A percentile compares a stretch with the other conserved stretches of the same genome.
phyloP scores from a whole-genome alignment of 2,113 vertebrate species.

The Indicator maculatus region DNA sequence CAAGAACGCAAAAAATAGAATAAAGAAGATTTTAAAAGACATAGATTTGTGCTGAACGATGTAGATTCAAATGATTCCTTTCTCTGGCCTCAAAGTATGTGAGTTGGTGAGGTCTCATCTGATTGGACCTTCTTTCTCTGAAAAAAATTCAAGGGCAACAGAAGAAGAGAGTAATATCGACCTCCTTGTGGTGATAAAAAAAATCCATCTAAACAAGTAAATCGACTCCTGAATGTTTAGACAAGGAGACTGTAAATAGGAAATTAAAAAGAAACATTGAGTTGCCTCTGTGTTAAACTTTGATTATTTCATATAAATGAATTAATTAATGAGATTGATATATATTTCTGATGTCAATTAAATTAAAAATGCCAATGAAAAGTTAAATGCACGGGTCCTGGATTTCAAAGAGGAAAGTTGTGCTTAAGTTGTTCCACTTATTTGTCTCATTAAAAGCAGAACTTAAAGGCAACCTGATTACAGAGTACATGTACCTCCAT shows the following conservation, averaged over 20 bases:
- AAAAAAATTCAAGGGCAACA: background rate
- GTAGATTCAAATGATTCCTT: background rate
- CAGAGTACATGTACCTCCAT: accelerated
- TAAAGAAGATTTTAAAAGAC: background rate
- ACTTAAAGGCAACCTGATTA: background rate
- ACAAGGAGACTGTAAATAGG: background rate
- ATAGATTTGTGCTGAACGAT: background rate
- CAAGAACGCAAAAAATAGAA: background rate
- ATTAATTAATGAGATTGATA: background rate
- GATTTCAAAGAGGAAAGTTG: background rate
- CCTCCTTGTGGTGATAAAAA: background rate
- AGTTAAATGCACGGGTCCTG: background rate
- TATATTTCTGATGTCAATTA: background rate
- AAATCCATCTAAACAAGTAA: accelerated
- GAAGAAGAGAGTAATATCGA: background rate
- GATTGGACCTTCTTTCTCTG: background rate
- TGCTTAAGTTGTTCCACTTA: background rate
- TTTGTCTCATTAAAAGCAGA: background rate
- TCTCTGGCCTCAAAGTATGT: background rate
- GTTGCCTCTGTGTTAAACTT: background rate
- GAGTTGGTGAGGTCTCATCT: background rate
- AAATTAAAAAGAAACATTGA: background rate
- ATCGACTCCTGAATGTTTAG: background rate
- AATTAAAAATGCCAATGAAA: background rate
- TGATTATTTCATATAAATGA: background rate